Base-by-base conservation (phyloP, 1,140 invertebrate species). In the Bacillus rossius region DNA sequence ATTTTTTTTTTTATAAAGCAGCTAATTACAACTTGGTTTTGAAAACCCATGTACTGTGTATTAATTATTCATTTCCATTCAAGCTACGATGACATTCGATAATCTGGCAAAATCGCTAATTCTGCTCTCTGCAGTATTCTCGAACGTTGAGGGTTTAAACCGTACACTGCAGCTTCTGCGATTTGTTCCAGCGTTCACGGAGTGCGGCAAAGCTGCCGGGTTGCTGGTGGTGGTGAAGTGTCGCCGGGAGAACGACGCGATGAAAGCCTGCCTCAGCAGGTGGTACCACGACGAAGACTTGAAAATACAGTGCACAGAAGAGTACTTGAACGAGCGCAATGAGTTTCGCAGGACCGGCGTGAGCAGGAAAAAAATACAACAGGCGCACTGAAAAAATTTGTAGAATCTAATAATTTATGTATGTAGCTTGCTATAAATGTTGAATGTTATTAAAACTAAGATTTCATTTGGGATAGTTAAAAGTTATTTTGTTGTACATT, bases 241-340 rank as follows among this genome's bases (percentile, higher is more conserved):
- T 74, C 78, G 84, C 63, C 71, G 81, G 65, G 76, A 91, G 75
- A 93, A 90, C 68, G 69, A 75, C 4, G 71, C 65, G 0, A 67
- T 95, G 23, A 85, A 83, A 71, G 73, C 78, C 2, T 96, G 93
- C 71, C 71, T 92, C 2, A 65, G 74, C 3, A 75, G 71, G 19
- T 94, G 91, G 92, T 94, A 84, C 71, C 66, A 81, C 54, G 80
- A 95, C 76, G 79, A 88, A 65, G 78, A 81, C 0, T 93, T 95
- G 64, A 81, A 77, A 67, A 77, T 85, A 48, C 64, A 81, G 60
- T 93, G 91, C 68, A 87, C 76, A 57, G 73, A 90, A 64, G 80
- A 90, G 70, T 96, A 95, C 78, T 77, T 96, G 63, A 67, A 83
- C 23, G 87, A 94, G 73, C 80, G 93, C 68, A 83, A 83, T 61